phyloP scores from a whole-genome alignment of 2,888 invertebrate species.

The Helleia helle region DNA sequence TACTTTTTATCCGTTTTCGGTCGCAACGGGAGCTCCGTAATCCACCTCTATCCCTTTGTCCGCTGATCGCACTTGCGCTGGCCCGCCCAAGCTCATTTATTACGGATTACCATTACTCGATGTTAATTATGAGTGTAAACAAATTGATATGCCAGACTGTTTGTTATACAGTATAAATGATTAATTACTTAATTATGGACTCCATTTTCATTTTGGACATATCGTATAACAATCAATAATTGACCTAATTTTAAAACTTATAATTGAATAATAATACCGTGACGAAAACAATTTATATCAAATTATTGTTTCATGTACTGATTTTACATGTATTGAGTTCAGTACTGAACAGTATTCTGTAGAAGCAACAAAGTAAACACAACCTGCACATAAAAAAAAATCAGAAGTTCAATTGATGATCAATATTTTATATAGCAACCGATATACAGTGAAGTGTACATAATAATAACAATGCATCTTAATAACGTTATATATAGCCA shows the following conservation, averaged over 20 bases:
- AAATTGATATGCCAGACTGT: slow-evolving; percentile 1
- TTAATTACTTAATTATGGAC: slow-evolving; percentile 5
- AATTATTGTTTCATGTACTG: too few species aligned
- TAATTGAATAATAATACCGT: too few species aligned
- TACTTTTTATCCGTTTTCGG: neutral
- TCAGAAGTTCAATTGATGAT: too few species aligned
- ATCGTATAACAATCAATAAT: too few species aligned
- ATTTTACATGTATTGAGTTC: too few species aligned
- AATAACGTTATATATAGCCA: neutral
- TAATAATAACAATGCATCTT: neutral
- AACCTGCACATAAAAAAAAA: too few species aligned
- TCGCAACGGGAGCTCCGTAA: neutral
- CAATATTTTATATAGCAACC: too few species aligned
- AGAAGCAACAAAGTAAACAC: too few species aligned
- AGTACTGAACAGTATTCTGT: too few species aligned
- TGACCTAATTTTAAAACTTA: too few species aligned
- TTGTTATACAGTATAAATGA: neutral
- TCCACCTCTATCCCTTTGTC: neutral
- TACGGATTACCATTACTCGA: neutral
- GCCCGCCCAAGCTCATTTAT: slow-evolving; percentile 4
- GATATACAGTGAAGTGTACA: too few species aligned
- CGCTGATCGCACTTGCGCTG: neutral
- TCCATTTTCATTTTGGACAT: slow-evolving; percentile 2
- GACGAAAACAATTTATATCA: too few species aligned
- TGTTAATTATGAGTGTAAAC: neutral